Base-by-base conservation (phyloP, 2,113 vertebrate genomes). In the Acrocephalus arundinaceus region DNA sequence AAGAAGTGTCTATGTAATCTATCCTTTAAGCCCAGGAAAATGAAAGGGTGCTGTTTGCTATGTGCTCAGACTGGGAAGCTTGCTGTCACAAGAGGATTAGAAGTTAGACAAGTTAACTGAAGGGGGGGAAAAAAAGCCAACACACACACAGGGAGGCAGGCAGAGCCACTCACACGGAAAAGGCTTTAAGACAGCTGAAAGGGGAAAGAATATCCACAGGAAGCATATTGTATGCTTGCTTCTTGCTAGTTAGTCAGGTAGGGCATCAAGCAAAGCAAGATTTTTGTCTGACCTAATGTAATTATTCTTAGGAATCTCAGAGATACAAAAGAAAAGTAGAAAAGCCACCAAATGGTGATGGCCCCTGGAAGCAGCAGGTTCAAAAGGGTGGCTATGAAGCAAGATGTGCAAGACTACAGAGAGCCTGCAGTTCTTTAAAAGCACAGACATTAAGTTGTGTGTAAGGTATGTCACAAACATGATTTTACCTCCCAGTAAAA, bases 401-500 rank as follows among this genome's bases (percentile, higher is more conserved):
- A 87, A 88, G 71, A 91, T 19, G 16, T 45, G 21, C 14, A 54
- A 58, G 70, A 78, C 33, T 21, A 55, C 35, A 83, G 49, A 51
- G 8, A 74, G 18, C 52, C 57, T 71, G 30, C 21, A 73, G 73
- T 13, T 31, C 70, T 83, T 86, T 51, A 68, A 25, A 74, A 88
- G n/a, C n/a, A 71, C 18, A 63, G 90, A 77, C 61, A 70, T 37
- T 52, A 73, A 90, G 61, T 28, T 52, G 27, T 80, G 66, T 19
- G 8, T 45, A 93, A 90, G 39, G 54, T 59, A 90, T 77, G 35
- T 68, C 79, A 90, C 85, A 93, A 96, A 90, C 33, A 43, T 10
- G 52, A 87, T 35, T 88, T 39, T 67, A 83, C 59, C 82, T 93
- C 71, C 35, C 57, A 87, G 68, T 86, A 88, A 86, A 93, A 94